Evolutionary conservation across 2,888 invertebrate genomes (phyloP), one percentile per base, ranked within the genome.

Genomic region (Sylvicola cinctus): DNA sequence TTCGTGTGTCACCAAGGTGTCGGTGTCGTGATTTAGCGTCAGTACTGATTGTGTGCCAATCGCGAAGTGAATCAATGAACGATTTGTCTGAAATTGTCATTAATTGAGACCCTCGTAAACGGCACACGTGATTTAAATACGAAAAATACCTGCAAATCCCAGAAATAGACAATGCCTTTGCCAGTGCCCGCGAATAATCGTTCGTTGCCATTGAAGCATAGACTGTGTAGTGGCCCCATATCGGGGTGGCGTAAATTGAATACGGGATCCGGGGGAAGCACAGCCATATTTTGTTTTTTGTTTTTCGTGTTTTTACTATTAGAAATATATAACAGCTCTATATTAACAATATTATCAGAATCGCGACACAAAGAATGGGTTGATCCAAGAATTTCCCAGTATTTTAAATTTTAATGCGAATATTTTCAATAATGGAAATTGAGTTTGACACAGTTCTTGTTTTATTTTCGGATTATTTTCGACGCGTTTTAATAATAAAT

Each of bases 91-190:
- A 16, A 38, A 23, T 38, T 16, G 26, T n/a, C 15, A 4, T 23
- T 13, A 5, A 23, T 16, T 12, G 11, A 37, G 39, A 16, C n/a
- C n/a, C n/a, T n/a, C n/a, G n/a, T n/a, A n/a, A n/a, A n/a, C n/a
- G n/a, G n/a, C n/a, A n/a, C n/a, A n/a, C n/a, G n/a, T n/a, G n/a
- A n/a, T n/a, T n/a, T n/a, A n/a, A n/a, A n/a, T n/a, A n/a, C n/a
- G n/a, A n/a, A n/a, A n/a, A n/a, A n/a, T n/a, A 80, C 80, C 64
- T 74, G 70, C 52, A 83, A 63, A 61, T 81, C 74, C 76, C 78
- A 83, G 50, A 77, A 66, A 55, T 75, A 73, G 44, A 81, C 68
- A 47, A 63, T 68, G 44, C 83, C 83, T 51, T 68, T 70, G 50
- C 73, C 68, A 23, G 76, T 74, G 39, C 79, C 79, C 46, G 75